phyloP scores from a whole-genome alignment of 1,140 invertebrate species.

The Macrobrachium nipponense region DNA sequence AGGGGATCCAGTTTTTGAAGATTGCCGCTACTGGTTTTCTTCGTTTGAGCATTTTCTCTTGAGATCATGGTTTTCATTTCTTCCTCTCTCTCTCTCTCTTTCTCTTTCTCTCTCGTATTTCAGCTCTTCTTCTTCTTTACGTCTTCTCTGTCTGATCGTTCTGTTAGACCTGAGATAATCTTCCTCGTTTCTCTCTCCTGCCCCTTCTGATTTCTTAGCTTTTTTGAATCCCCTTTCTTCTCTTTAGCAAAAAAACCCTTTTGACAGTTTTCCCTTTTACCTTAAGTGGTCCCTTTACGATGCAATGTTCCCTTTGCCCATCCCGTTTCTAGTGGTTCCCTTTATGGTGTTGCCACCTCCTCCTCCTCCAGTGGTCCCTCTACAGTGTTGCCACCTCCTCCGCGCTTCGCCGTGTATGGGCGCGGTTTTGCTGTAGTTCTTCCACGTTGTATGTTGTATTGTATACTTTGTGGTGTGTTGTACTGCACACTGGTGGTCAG shows the following conservation, averaged over 20 bases:
- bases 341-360: slow-evolving; percentile 40
- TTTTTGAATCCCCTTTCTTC: neutral
- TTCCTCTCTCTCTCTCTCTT: no score
- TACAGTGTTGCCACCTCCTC: slow-evolving; percentile 57
- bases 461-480: slow-evolving; percentile 55
- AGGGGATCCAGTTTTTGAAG: no score
- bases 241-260: slow-evolving; percentile 12
- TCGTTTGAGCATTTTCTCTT: no score
- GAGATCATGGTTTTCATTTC: no score
- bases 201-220: neutral
- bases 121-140: no score
- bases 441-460: slow-evolving; percentile 56
- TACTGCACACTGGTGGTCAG: slow-evolving; percentile 22
- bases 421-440: slow-evolving; percentile 57
- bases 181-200: neutral
- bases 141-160: no score
- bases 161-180: no score
- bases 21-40: no score
- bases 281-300: slow-evolving; percentile 26
- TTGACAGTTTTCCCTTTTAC: neutral
- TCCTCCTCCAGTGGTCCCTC: slow-evolving; percentile 55
- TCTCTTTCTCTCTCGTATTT: no score
- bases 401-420: slow-evolving; percentile 54
- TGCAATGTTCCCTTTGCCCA: slow-evolving; percentile 5
- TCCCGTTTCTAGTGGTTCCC: slow-evolving; percentile 3